phyloP scores from a whole-genome alignment of 2,113 vertebrate species.

The Pollimyrus isidori region DNA sequence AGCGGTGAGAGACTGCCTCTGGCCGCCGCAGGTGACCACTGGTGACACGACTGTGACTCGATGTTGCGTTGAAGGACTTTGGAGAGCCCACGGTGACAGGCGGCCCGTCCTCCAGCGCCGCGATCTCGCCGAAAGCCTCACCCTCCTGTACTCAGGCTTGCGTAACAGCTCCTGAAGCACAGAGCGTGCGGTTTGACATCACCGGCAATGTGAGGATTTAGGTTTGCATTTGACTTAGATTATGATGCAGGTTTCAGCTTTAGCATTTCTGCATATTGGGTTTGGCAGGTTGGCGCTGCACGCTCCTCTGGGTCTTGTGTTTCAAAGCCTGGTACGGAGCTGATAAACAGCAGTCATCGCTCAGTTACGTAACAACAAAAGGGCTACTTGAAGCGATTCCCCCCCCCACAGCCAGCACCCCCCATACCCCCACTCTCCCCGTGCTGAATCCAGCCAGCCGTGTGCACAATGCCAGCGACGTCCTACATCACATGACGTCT shows the following conservation, averaged over 20 bases:
- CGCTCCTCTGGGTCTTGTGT: constrained; percentile 29
- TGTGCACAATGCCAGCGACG: constrained; percentile 39
- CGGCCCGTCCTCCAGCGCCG: background rate
- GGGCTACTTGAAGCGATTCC: constrained; percentile 28
- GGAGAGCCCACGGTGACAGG: background rate
- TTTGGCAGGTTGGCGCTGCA: constrained; percentile 4
- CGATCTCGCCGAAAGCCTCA: background rate
- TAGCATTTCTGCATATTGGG: background rate
- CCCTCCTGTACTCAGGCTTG: background rate
- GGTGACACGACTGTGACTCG: background rate
- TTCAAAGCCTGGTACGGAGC: constrained; percentile 27
- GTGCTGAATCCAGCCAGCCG: constrained; percentile 28
- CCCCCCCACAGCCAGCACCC: background rate
- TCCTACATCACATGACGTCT: constrained; percentile 38
- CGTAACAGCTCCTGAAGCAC: background rate
- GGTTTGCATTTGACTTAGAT: background rate
- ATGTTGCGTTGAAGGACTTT: background rate
- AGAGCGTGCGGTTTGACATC: background rate
- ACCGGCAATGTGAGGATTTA: background rate
- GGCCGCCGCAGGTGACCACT: background rate
- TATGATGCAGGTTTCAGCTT: background rate
- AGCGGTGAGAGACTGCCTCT: background rate
- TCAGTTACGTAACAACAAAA: constrained; percentile 43
- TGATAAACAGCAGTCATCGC: constrained; percentile 29
- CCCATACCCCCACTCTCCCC: constrained; percentile 11